A percentile compares a stretch with the other conserved stretches of the same genome.
phyloP scores from a whole-genome alignment of 2,113 vertebrate species.

The Pseudonaja textilis region DNA sequence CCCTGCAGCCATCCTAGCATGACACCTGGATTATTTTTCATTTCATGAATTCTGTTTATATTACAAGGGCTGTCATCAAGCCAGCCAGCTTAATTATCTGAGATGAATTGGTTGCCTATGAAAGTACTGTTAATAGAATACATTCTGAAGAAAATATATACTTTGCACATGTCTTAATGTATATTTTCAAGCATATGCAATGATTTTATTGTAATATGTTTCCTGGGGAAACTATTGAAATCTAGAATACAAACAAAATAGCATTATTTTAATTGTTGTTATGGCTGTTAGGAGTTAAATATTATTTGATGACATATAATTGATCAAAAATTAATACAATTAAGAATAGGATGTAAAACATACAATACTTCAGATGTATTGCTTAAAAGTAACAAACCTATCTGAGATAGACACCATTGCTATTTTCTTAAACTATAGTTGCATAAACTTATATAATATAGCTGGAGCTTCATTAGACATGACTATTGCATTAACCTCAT shows the following conservation, averaged over 20 bases:
- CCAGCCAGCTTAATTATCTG: not conserved
- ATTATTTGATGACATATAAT: not conserved
- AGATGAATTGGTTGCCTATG: not conserved
- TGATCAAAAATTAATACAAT: not conserved
- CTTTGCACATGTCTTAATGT: not conserved
- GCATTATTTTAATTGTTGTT: not conserved
- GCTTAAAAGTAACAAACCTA: not conserved
- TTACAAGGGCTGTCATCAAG: not conserved
- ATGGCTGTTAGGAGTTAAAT: not conserved
- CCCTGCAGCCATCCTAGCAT: not conserved
- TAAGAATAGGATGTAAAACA: not conserved
- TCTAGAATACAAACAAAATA: not conserved
- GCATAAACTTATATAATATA: not conserved
- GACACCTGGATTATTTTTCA: not conserved
- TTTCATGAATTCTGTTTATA: not conserved
- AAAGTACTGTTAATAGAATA: not conserved
- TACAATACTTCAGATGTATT: not conserved
- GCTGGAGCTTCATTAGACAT: not conserved
- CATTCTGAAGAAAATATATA: not conserved
- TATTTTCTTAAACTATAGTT: not conserved
- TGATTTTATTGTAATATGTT: not conserved
- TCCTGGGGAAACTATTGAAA: not conserved
- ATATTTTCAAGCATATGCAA: not conserved
- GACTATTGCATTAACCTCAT: constrained; percentile 24
- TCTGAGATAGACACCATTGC: not conserved